Evolutionary conservation across 2,113 vertebrate species (phyloP), one percentile per base, ranked within the genome.

Genomic region (Indicator indicator): DNA sequence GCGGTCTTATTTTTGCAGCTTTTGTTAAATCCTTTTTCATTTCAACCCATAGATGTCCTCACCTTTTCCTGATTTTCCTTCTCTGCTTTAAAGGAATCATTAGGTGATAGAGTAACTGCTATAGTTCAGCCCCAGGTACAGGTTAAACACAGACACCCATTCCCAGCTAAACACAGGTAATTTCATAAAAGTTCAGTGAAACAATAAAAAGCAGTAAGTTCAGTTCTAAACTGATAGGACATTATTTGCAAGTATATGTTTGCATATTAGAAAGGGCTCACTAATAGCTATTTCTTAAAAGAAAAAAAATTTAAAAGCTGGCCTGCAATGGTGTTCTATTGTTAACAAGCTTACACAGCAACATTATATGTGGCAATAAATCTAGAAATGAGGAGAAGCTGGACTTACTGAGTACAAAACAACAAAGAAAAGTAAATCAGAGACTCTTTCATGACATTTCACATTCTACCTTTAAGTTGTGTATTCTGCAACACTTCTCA

Each of bases 321-420:
- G 3, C 9, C 26, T 52, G 16, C 16, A 2, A 4, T 23, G 58
- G 11, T 42, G 16, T 3, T 16, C 5, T 12, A 26, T 7, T 2
- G 3, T 18, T 27, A 62, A 9, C 9, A 42, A 9, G 2, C 3
- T 9, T 6, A 40, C 0, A 13, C 0, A 48, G 5, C 1, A 33
- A 2, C 3, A 3, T 13, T 9, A 30, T 1, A 23, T 0, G 3
- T 0, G 0, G 40, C 2, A 3, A 12, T 6, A 87, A 54, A 54
- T 1, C 3, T 62, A 72, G 12, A 36, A 52, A 4, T 0, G 0
- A 75, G 3, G 52, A 59, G 2, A 38, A 16, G 11, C 20, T 27
- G 12, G 9, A 42, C 18, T 58, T 33, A 33, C 0, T 1, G 2
- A 59, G 15, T 9, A 74, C 13, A 56, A 68, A 60, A 5, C 54